phyloP scores from a whole-genome alignment of 2,797 vertebrate genomes.

The Myotis planiceps region DNA sequence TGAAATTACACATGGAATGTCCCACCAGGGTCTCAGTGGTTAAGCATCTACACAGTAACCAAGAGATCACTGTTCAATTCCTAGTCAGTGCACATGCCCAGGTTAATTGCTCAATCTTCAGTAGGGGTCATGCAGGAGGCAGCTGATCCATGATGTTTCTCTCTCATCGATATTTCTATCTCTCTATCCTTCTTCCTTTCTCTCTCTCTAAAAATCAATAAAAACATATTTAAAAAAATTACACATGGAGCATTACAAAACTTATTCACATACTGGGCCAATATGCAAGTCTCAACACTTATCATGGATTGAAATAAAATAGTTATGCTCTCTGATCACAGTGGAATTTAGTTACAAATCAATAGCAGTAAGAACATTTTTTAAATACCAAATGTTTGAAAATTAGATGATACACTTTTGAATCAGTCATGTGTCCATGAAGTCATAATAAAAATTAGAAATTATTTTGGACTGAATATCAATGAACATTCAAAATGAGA shows the following conservation, averaged over 20 bases:
- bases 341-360: slow-evolving; percentile 13
- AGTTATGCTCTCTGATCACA: neutral
- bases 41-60: too few relatives aligned
- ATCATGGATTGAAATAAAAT: neutral
- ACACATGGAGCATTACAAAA: neutral
- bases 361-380: neutral
- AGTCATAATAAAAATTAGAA: neutral
- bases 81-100: too few relatives aligned
- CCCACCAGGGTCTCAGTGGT: too few relatives aligned
- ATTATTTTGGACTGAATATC: neutral
- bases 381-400: neutral
- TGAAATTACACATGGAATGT: neutral
- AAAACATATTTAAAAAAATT: neutral
- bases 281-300: neutral
- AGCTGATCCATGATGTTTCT: too few relatives aligned
- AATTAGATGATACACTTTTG: neutral
- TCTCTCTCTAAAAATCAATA: neutral
- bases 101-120: too few relatives aligned
- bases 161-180: too few relatives aligned
- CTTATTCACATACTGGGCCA: neutral
- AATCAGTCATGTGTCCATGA: neutral
- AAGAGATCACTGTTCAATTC: too few relatives aligned
- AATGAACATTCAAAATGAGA: neutral
- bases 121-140: too few relatives aligned
- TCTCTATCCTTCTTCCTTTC: too few relatives aligned